Evolutionary conservation across 2,888 invertebrate species (phyloP), one percentile per base, ranked within the genome.

Genomic region (Saturnia pavonia): DNA sequence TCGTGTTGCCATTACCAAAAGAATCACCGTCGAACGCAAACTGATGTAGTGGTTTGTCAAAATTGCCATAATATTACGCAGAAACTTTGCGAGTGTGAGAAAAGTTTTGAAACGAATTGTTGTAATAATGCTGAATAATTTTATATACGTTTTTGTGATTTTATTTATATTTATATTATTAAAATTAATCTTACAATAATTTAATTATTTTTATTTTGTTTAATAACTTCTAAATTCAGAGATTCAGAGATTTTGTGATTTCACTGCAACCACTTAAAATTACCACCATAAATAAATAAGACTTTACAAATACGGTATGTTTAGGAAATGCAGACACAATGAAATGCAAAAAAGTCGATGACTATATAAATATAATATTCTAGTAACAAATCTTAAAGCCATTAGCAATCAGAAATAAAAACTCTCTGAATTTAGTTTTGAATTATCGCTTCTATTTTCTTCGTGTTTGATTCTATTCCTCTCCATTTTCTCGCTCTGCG

Each of bases 401-500:
- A 75, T 68, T 72, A 70, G 40, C 67, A 79, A 75, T 84, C 79
- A 90, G 75, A 89, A 92, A 74, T 89, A 91, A 82, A 86, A 91
- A 77, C 89, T 91, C 57, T 91, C 91, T 0, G 89, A 82, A 45
- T 87, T 82, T 68, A 82, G 78, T 77, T 90, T 90, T 57, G 76
- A 51, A 71, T 90, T 91, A 40, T 88, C 88, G 43, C 80, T 75
- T 75, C 91, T 91, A 89, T 72, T 76, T 6, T 82, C 82, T 6
- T 72, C 74, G 60, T 84, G 81, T 74, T 84, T 88, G 42, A 74
- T 85, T 73, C 85, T 80, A 68, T 73, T 81, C 54, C 86, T 78
- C 8, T 85, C 87, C 74, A 88, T 75, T 65, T 86, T 86, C 68
- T 91, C 91, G 71, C 91, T 91, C 70, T 88, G 89, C 1, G 89